These are phyloP conservation scores for Asobara japonica DNA, from an alignment of 1,140 invertebrate genomes.

Conservation along the genomic window DNA sequence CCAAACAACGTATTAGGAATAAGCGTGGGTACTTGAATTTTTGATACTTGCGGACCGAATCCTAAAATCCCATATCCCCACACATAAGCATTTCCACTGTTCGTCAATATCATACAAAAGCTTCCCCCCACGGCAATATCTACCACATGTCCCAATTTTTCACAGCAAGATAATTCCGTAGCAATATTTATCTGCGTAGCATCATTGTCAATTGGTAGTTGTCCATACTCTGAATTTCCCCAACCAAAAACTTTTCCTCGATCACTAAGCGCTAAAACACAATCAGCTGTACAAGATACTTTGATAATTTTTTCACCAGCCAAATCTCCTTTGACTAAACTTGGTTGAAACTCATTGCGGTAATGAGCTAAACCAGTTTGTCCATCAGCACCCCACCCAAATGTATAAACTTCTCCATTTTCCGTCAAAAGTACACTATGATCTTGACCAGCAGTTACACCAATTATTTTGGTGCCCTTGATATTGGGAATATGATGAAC, in stretches of 20 bases:
- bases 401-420: conserved; percentile 84
- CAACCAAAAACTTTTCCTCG: conserved; percentile 95
- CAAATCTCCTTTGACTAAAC: conserved; percentile 82
- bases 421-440: conserved; percentile 86
- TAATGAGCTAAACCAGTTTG: conserved; percentile 89
- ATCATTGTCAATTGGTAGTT: conserved; percentile 70
- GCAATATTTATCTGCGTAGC: conserved; percentile 76
- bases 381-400: conserved; percentile 95
- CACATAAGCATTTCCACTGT: conserved; percentile 83
- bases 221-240: conserved; percentile 96
- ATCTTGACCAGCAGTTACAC: conserved; percentile 85
- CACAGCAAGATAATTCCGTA: conserved; percentile 71
- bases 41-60: conserved; percentile 81
- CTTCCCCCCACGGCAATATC: conserved; percentile 89
- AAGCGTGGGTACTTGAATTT: conserved; percentile 72
- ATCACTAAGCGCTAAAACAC: conserved; percentile 90
- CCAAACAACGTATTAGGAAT: conserved; percentile 88
- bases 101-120: conserved; percentile 84
- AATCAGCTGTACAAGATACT: conserved; percentile 83
- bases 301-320: conserved; percentile 84
- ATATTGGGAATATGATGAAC: conserved; percentile 75
- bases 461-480: conserved; percentile 72
- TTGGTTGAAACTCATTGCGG: conserved; percentile 70
- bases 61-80: conserved; percentile 96
- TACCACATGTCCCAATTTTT: conserved; percentile 77